Evolutionary conservation across 2,113 vertebrate genomes (phyloP), one percentile per base, ranked within the genome.

Genomic region (Pangasianodon gigas): DNA sequence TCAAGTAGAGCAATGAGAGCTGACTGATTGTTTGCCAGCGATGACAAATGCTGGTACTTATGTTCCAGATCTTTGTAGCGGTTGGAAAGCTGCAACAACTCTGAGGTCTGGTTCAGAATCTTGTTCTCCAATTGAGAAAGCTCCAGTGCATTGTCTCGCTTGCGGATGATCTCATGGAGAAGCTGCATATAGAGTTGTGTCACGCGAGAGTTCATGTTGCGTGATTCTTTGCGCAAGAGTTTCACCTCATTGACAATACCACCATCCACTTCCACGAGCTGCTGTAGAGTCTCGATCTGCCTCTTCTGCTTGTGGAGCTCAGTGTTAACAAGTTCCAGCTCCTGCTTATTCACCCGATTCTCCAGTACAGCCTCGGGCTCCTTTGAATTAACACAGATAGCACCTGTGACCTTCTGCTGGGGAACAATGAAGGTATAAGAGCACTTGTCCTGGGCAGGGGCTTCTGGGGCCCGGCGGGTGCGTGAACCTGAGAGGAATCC

Each of bases 181-280:
- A 99, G 95, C 95, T 99, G 98, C 98, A 99, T 99, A 94, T 99
- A 99, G 65, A 99, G 96, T 93, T 99, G 98, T 0, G 98, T 99
- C 90, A 99, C 98, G 4, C 98, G 95, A 0, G 98, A 98, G 96
- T 99, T 99, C 98, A 99, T 99, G 93, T 99, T 99, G 92, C 98
- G 96, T 90, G 98, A 99, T 94, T 99, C 98, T 94, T 99, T 99
- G 84, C 98, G 96, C 91, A 99, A 94, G 89, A 99, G 96, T 93
- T 99, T 99, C 85, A 99, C 98, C 94, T 99, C 98, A 0, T 98
- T 99, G 82, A 99, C 98, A 2, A 99, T 98, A 54, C 98, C 98
- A 0, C 98, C 98, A 1, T 99, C 98, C 86, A 99, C 98, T 93
- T 99, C 98, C 13, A 99, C 98, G 92, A 99, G 94, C 91, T 99